phyloP scores from a whole-genome alignment of 2,797 vertebrate genomes.

The Anabas testudineus region DNA sequence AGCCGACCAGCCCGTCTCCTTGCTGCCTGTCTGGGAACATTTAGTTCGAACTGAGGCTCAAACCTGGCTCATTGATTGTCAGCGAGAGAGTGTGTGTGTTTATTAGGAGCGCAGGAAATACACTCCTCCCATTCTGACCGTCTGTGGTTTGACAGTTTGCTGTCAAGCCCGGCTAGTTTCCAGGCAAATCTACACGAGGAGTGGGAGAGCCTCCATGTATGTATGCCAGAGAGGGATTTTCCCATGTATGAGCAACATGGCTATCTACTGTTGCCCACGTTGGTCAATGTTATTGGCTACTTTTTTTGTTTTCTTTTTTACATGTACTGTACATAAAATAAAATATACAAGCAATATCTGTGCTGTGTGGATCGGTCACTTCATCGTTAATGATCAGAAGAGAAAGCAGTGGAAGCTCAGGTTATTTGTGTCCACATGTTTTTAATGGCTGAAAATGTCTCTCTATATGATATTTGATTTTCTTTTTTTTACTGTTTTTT shows the following conservation, averaged over 20 bases:
- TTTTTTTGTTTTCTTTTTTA: conserved; percentile 77
- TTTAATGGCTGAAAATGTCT: too few relatives aligned
- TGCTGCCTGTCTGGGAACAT: conserved; percentile 43
- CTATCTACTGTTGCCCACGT: conserved; percentile 76
- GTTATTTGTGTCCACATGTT: not conserved
- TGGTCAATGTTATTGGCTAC: conserved; percentile 81
- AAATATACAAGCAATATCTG: conserved; percentile 86
- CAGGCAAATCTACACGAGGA: conserved; percentile 54
- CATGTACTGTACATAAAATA: conserved; percentile 89
- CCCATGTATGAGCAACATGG: conserved; percentile 72
- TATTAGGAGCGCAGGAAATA: conserved; percentile 25
- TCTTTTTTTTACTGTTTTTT: too few relatives aligned
- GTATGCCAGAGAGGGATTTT: conserved; percentile 63
- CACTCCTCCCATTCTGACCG: conserved; percentile 42
- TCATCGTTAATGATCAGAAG: conserved; percentile 14
- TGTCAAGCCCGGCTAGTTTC: conserved; percentile 47
- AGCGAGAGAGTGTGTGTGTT: conserved; percentile 39
- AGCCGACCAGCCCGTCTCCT: conserved; percentile 51
- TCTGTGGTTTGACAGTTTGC: conserved; percentile 53
- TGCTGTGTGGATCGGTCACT: conserved; percentile 51
- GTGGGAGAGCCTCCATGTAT: conserved; percentile 41
- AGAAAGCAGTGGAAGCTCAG: not conserved
- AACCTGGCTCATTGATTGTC: conserved; percentile 32
- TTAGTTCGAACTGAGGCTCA: conserved; percentile 34
- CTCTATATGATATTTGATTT: too few relatives aligned